A percentile compares a stretch with the other conserved stretches of the same genome.
phyloP scores from a whole-genome alignment of 1,140 invertebrate genomes.

The Tetragonula clypearis region DNA sequence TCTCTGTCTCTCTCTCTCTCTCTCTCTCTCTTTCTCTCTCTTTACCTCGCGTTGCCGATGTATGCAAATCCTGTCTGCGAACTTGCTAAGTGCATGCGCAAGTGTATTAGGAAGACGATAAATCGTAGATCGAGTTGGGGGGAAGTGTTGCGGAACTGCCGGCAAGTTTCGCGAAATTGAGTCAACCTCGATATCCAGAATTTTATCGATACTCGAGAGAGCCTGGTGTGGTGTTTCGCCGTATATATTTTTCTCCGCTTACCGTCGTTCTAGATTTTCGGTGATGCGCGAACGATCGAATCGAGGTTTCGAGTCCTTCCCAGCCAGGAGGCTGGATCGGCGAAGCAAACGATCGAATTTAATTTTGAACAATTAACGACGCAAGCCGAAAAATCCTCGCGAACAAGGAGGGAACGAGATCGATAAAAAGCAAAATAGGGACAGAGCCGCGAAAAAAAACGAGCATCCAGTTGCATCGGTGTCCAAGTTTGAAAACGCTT shows the following conservation, averaged over 20 bases:
- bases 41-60: conserved; percentile 36
- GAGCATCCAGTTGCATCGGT: not conserved
- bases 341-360: not conserved
- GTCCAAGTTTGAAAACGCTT: not conserved
- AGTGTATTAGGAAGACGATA: conserved; percentile 63
- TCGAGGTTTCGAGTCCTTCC: too few species aligned
- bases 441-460: not conserved
- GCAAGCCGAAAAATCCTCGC: too few species aligned
- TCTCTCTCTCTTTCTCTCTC: not conserved
- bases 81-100: conserved; percentile 63
- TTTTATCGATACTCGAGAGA: conserved; percentile 36
- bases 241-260: not conserved
- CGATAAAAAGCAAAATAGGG: not conserved
- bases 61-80: conserved; percentile 67
- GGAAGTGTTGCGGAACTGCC: conserved; percentile 54
- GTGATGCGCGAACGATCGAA: not conserved
- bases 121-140: conserved; percentile 60
- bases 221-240: not conserved
- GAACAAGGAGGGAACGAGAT: not conserved
- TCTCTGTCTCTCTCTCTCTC: too few species aligned
- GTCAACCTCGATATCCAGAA: conserved; percentile 45
- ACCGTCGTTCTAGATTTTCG: not conserved
- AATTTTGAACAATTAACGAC: not conserved
- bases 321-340: too few species aligned
- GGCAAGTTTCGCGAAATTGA: conserved; percentile 58